A percentile compares a stretch with the other conserved stretches of the same genome.
These are phyloP conservation scores for Drosophila sordidapex DNA, from an alignment of 2,888 invertebrate genomes.

Conservation along the genomic window DNA sequence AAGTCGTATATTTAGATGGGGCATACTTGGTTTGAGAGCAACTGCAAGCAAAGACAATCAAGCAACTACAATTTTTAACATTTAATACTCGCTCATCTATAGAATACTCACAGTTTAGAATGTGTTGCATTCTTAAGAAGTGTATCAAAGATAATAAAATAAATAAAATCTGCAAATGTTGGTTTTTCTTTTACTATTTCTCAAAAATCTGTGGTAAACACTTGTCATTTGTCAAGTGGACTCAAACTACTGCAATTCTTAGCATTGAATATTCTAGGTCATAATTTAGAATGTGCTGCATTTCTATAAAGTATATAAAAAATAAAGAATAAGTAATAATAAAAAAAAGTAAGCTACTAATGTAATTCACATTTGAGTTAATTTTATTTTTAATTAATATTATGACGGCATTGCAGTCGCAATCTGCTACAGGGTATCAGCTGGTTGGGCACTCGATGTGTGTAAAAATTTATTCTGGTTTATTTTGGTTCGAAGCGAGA, in stretches of 20 bases:
- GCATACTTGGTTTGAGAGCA: background rate
- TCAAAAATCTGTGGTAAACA: background rate
- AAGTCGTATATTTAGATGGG: background rate
- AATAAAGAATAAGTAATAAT: background rate
- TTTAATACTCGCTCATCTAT: background rate
- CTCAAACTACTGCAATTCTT: background rate
- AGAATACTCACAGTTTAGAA: background rate
- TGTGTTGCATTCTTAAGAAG: background rate
- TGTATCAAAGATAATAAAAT: background rate
- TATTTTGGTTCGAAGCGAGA: constrained; percentile 46
- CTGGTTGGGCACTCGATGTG: background rate
- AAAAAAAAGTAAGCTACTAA: background rate
- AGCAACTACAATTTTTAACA: background rate
- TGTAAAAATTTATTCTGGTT: constrained; percentile 7
- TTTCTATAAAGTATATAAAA: background rate
- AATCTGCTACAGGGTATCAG: background rate
- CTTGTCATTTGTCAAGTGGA: background rate
- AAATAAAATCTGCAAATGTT: no score
- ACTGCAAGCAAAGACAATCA: background rate
- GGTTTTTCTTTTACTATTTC: no score
- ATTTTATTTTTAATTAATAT: background rate
- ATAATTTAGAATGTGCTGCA: background rate
- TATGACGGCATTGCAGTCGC: background rate
- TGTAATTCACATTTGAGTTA: background rate
- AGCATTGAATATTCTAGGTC: background rate